Conservation (phyloP, 1,140 invertebrate genomes). For the Lineus longissimus region DNA sequence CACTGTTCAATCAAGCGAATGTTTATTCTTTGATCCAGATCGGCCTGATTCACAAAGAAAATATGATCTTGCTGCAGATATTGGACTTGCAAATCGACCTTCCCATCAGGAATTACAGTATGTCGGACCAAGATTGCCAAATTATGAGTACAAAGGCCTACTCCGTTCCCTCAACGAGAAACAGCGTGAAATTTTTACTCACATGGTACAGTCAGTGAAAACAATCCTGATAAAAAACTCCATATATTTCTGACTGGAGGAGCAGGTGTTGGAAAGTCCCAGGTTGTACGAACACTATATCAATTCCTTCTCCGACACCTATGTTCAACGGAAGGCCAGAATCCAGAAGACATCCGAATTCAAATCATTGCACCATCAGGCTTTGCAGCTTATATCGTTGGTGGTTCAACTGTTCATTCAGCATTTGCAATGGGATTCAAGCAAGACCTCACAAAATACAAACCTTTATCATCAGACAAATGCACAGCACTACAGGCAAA, state of each 20-base stretch:
- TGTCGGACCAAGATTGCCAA: not conserved
- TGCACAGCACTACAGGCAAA: not conserved
- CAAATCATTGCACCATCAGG: slow-evolving; percentile 21
- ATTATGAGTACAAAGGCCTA: not conserved
- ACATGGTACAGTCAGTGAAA: slow-evolving; percentile 9
- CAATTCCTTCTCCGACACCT: slow-evolving; percentile 19
- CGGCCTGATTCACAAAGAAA: not conserved
- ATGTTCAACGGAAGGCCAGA: slow-evolving; percentile 14
- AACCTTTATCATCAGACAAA: not conserved
- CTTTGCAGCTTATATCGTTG: slow-evolving; percentile 24
- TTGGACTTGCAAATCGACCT: slow-evolving; percentile 9
- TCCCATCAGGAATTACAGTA: not conserved
- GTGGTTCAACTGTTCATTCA: slow-evolving; percentile 22
- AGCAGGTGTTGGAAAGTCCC: slow-evolving; percentile 27
- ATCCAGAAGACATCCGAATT: slow-evolving; percentile 19
- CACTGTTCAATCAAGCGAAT: slow-evolving; percentile 11
- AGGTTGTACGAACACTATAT: slow-evolving; percentile 20
- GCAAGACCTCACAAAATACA: slow-evolving; percentile 9
- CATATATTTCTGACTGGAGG: slow-evolving; percentile 23
- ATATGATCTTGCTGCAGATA: slow-evolving; percentile 19
- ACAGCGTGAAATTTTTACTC: slow-evolving; percentile 5
- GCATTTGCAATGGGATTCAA: slow-evolving; percentile 21
- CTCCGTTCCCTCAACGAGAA: not conserved
- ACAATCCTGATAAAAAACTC: slow-evolving; percentile 5
- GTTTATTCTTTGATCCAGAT: slow-evolving; percentile 5